Conservation (phyloP, 2,888 invertebrate genomes). For the Trichogramma dendrolimi region DNA sequence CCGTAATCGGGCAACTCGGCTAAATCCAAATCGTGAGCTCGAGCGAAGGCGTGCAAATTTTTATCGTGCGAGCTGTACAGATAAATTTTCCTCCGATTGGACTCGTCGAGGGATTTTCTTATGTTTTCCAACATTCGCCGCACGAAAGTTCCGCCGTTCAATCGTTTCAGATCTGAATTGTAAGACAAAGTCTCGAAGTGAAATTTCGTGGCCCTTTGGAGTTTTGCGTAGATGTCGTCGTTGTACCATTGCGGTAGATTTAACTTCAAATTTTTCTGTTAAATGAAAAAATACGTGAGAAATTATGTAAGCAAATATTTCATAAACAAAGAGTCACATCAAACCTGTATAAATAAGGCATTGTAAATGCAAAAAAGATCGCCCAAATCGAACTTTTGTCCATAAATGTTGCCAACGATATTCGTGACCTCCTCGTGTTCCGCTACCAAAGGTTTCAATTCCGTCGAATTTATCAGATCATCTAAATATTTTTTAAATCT, state of each 20-base stretch:
- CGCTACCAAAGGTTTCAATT: neutral
- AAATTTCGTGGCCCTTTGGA: slow-evolving; percentile 3
- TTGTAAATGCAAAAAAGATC: slow-evolving; percentile 11
- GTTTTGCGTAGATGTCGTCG: slow-evolving; percentile 4
- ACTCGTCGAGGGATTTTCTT: neutral
- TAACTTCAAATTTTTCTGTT: slow-evolving; percentile 17
- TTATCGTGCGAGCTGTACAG: slow-evolving; percentile 19
- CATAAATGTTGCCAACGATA: slow-evolving; percentile 3
- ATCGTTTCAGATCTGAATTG: slow-evolving; percentile 3
- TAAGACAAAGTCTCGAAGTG: slow-evolving; percentile 11
- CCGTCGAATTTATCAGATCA: slow-evolving; percentile 4
- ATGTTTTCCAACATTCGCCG: slow-evolving; percentile 18
- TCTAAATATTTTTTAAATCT: neutral
- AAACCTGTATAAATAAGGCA: slow-evolving; percentile 9
- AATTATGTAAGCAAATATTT: neutral
- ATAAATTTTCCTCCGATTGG: slow-evolving; percentile 11
- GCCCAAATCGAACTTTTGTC: slow-evolving; percentile 1
- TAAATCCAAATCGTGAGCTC: slow-evolving; percentile 1
- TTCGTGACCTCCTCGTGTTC: neutral
- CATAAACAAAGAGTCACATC: neutral
- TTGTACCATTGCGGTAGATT: slow-evolving; percentile 13
- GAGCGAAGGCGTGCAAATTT: slow-evolving; percentile 10
- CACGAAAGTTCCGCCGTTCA: slow-evolving; percentile 14
- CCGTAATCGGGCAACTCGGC: slow-evolving; percentile 13
- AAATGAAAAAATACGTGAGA: neutral